Conservation (phyloP, 2,888 invertebrate genomes). For the Pherbina coryleti region DNA sequence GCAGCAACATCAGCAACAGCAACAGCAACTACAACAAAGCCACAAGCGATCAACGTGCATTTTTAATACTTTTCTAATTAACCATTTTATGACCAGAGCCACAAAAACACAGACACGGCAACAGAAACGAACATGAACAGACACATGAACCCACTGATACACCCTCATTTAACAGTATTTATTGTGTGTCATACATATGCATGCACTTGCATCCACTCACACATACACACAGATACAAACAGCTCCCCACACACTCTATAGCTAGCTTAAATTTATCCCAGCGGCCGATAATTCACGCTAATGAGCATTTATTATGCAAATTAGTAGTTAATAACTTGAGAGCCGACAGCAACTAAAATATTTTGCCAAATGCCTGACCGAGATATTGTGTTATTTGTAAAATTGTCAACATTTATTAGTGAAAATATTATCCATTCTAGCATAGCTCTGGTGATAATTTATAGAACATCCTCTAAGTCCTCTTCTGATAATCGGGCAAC, state of each 20-base stretch:
- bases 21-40: slow-evolving; percentile 4
- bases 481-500: no score
- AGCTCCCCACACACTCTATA: neutral
- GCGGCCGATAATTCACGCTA: slow-evolving; percentile 41
- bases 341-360: neutral
- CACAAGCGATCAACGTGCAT: slow-evolving; percentile 10
- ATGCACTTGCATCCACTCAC: no score
- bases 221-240: no score
- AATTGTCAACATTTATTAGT: no score
- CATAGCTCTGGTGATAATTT: no score
- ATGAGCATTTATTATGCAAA: slow-evolving; percentile 63
- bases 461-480: no score
- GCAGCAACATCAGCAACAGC: slow-evolving; percentile 7
- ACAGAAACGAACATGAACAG: slow-evolving; percentile 2
- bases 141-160: neutral
- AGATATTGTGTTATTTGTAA: no score
- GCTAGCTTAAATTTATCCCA: no score
- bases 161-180: neutral
- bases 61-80: slow-evolving; percentile 42
- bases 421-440: no score
- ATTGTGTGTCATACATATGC: no score
- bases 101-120: slow-evolving; percentile 10
- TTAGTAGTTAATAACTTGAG: slow-evolving; percentile 41
- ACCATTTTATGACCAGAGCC: slow-evolving; percentile 40
- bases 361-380: neutral